Evolutionary conservation across 2,888 invertebrate genomes (phyloP).

Genomic region (Dione vanillae): DNA sequence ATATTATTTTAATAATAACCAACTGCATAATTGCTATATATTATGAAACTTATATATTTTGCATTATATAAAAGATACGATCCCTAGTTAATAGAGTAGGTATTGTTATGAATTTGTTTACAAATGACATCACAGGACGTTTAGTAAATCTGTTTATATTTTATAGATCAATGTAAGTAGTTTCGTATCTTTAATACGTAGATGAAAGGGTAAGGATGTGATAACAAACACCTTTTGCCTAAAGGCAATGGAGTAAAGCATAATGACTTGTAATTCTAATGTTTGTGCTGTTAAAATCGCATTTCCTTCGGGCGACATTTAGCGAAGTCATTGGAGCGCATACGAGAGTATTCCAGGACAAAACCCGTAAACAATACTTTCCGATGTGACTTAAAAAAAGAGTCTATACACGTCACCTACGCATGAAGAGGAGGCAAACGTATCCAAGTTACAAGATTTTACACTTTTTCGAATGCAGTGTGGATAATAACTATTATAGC

Average conservation of each 20-base stretch:
- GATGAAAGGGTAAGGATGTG: constrained; percentile 70
- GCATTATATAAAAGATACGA: background rate
- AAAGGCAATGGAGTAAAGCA: constrained; percentile 74
- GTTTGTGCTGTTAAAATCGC: constrained; percentile 83
- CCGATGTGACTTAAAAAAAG: constrained; percentile 73
- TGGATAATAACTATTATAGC: no score
- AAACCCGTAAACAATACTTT: constrained; percentile 73
- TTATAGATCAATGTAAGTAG: constrained; percentile 30
- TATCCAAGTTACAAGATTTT: constrained; percentile 53
- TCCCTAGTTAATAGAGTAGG: background rate
- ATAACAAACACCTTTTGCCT: constrained; percentile 79
- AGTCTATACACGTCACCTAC: constrained; percentile 66
- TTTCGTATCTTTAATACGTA: constrained; percentile 48
- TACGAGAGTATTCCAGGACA: constrained; percentile 70
- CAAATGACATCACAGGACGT: background rate
- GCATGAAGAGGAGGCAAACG: constrained; percentile 61
- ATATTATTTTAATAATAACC: background rate
- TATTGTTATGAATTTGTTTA: background rate
- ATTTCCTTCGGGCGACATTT: constrained; percentile 80
- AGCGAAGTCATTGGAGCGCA: constrained; percentile 69
- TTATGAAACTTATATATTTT: no score
- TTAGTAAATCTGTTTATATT: background rate
- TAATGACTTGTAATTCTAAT: constrained; percentile 81
- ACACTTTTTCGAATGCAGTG: background rate
- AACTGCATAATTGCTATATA: background rate